phyloP scores from a whole-genome alignment of 2,888 invertebrate species.

The Seira musarum region DNA sequence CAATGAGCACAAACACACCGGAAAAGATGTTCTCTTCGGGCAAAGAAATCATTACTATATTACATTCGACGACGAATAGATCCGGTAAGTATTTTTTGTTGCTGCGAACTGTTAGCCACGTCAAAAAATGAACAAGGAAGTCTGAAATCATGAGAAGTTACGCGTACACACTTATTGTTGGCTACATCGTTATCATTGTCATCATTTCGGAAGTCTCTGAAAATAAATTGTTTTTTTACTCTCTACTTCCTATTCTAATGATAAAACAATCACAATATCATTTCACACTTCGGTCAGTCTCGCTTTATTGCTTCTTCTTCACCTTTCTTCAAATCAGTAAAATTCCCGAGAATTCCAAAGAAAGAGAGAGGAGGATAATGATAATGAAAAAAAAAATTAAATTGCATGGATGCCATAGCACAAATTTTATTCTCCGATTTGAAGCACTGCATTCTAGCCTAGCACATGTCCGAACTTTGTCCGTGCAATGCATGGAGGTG shows the following conservation, averaged over 20 bases:
- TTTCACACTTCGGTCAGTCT: neutral
- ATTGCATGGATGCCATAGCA: neutral
- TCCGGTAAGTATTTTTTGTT: conserved; percentile 43
- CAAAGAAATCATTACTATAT: neutral
- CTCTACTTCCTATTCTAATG: conserved; percentile 35
- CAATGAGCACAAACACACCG: too few relatives aligned
- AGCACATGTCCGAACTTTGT: too few relatives aligned
- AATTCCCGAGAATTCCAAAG: conserved; percentile 22
- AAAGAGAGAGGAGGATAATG: neutral
- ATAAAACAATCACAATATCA: conserved; percentile 11
- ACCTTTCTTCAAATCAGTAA: conserved; percentile 2
- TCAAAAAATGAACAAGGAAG: conserved; percentile 24
- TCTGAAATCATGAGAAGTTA: too few relatives aligned
- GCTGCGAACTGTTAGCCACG: conserved; percentile 27
- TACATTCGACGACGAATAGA: conserved; percentile 5
- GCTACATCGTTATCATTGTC: too few relatives aligned
- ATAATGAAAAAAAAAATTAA: neutral
- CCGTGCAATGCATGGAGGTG: too few relatives aligned
- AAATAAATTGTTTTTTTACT: conserved; percentile 19
- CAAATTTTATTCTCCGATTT: neutral
- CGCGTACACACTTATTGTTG: too few relatives aligned
- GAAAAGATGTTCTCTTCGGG: neutral
- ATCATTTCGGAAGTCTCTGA: conserved; percentile 44
- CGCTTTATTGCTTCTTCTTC: neutral
- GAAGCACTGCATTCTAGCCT: too few relatives aligned